phyloP scores from a whole-genome alignment of 2,888 invertebrate genomes.

The Dynastes grantii region DNA sequence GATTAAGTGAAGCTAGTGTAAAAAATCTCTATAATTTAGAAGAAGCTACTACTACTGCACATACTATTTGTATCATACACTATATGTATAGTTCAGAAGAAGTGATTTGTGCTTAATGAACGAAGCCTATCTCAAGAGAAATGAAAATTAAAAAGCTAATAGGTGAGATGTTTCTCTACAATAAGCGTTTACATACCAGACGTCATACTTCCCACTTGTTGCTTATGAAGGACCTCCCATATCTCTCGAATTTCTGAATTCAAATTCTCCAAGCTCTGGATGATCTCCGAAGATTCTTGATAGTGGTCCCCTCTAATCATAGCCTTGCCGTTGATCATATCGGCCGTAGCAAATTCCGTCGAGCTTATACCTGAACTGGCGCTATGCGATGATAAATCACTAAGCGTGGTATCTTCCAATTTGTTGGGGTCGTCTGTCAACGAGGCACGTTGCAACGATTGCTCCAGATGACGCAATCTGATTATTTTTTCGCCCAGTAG shows the following conservation, averaged over 20 bases:
- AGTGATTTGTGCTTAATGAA: neutral
- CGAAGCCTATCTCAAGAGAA: neutral
- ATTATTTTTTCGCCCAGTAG: constrained; percentile 88
- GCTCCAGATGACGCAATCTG: constrained; percentile 84
- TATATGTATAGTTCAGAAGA: no score
- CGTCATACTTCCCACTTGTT: constrained; percentile 71
- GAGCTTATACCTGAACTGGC: constrained; percentile 79
- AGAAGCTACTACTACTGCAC: no score
- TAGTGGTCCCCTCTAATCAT: constrained; percentile 69
- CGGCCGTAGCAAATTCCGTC: constrained; percentile 78
- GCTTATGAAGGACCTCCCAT: constrained; percentile 78
- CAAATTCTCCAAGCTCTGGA: constrained; percentile 80
- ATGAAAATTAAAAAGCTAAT: constrained; percentile 16
- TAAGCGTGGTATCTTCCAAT: constrained; percentile 76
- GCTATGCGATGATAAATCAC: constrained; percentile 78
- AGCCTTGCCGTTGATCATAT: constrained; percentile 59
- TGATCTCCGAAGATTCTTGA: constrained; percentile 80
- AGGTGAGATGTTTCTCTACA: neutral
- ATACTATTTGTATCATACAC: no score
- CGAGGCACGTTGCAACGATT: constrained; percentile 80
- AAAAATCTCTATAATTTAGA: no score
- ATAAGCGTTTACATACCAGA: constrained; percentile 65
- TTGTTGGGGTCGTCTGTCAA: constrained; percentile 63
- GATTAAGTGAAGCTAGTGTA: no score
- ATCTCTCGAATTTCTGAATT: constrained; percentile 82